Evolutionary conservation across 2,113 vertebrate species (phyloP).

Genomic region (Ptilonorhynchus violaceus): DNA sequence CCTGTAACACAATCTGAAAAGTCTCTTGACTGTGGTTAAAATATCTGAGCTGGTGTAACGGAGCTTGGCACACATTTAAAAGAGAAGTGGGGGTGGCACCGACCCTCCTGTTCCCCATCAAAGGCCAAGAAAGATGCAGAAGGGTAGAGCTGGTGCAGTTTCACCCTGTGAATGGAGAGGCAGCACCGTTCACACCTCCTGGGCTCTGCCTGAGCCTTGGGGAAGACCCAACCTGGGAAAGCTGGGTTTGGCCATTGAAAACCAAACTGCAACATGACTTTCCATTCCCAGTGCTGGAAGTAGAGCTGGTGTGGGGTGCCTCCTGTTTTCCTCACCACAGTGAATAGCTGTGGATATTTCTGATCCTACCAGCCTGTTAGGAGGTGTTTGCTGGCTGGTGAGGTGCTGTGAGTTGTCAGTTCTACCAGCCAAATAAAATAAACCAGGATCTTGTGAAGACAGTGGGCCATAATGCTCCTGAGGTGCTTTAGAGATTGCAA

Average conservation of each 20-base stretch:
- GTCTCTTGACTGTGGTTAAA: background rate
- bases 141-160: background rate
- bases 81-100: background rate
- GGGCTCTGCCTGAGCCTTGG: background rate
- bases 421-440: background rate
- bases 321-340: background rate
- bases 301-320: background rate
- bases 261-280: background rate
- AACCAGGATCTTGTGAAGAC: background rate
- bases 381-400: background rate
- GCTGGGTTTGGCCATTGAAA: background rate
- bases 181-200: fast-evolving
- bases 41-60: background rate
- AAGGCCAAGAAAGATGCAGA: background rate
- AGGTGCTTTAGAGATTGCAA: background rate
- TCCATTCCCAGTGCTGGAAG: background rate
- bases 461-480: background rate
- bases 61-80: background rate
- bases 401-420: background rate
- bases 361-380: background rate
- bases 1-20: background rate
- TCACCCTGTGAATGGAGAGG: background rate
- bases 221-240: background rate
- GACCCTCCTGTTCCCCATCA: background rate
- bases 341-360: background rate